Evolutionary conservation across 1,140 invertebrate genomes (phyloP), one percentile per base, ranked within the genome.

Genomic region (Ceratina japonica): DNA sequence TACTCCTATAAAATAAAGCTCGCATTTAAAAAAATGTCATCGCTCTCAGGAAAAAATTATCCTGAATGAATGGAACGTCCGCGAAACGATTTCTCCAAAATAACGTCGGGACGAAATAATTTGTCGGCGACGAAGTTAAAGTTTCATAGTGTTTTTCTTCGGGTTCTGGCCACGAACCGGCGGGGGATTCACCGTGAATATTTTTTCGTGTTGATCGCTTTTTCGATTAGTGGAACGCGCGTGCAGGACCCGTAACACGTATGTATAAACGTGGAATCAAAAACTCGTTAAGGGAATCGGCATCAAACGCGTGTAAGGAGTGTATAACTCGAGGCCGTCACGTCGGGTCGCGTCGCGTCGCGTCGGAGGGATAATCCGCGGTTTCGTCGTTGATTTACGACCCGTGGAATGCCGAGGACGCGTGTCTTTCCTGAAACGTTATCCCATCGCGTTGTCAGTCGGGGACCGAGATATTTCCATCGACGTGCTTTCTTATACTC

Each of bases 191-290:
- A 44, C 37, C 5, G 37, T 2, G 37, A 44, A 44, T 44, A 44
- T 44, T 44, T 44, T 44, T 44, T 44, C 37, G 16, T 52, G 49
- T 37, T 78, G 75, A 78, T 78, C 59, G 75, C 27, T 63, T n/a
- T 63, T 52, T 78, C 75, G 75, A 72, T 78, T 64, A 78, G 51
- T 59, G 22, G 13, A 18, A 27, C n/a, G 31, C 10, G 64, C 64
- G 56, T 51, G 24, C 20, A 69, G 5, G 37, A 27, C 8, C 64
- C 37, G 56, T 76, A 44, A 31, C 49, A 20, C 52, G 31, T 72
- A 72, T 78, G 51, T 52, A 78, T 78, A 78, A 72, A 78, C 69
- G 72, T 78, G 63, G 75, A 78, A 78, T 78, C 69, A 78, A 78
- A 78, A 78, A 72, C 75, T 78, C 75, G 75, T 78, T 78, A 79